Evolutionary conservation across 2,113 vertebrate genomes (phyloP).

Genomic region (Hystrix brachyura): DNA sequence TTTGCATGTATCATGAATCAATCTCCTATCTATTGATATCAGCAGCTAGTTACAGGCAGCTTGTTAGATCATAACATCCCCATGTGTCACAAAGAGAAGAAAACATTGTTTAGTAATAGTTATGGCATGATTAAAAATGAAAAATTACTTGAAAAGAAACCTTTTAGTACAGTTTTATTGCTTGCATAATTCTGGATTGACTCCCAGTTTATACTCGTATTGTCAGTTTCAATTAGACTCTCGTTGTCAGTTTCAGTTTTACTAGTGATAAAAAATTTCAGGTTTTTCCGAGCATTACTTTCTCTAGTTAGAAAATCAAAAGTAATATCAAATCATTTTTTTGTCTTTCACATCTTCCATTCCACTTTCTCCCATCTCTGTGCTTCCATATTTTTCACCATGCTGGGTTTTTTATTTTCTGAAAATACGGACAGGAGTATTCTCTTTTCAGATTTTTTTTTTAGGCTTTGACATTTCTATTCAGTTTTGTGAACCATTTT

Average conservation of each 20-base stretch:
- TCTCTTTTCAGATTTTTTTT: neutral
- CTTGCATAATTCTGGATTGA: constrained; percentile 34
- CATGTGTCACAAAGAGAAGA: neutral
- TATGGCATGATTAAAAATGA: neutral
- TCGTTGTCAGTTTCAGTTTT: constrained; percentile 6
- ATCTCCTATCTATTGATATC: neutral
- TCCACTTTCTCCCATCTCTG: neutral
- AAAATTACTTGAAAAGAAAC: neutral
- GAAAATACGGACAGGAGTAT: neutral
- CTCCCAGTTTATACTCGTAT: neutral
- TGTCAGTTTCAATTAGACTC: neutral
- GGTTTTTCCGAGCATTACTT: neutral
- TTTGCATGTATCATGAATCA: neutral
- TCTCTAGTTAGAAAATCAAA: neutral
- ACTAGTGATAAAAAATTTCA: neutral
- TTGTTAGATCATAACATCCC: neutral
- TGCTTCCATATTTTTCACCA: neutral
- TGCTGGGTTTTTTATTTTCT: neutral
- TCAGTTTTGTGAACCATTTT: neutral
- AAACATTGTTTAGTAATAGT: constrained; percentile 16
- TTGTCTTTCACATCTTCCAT: neutral
- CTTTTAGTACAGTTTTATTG: neutral
- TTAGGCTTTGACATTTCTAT: neutral
- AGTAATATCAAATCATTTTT: neutral
- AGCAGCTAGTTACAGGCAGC: neutral